Percentiles rank a stretch among this genome's conserved stretches.
phyloP scores from a whole-genome alignment of 2,888 invertebrate genomes.

The Diplazon laetatorius region DNA sequence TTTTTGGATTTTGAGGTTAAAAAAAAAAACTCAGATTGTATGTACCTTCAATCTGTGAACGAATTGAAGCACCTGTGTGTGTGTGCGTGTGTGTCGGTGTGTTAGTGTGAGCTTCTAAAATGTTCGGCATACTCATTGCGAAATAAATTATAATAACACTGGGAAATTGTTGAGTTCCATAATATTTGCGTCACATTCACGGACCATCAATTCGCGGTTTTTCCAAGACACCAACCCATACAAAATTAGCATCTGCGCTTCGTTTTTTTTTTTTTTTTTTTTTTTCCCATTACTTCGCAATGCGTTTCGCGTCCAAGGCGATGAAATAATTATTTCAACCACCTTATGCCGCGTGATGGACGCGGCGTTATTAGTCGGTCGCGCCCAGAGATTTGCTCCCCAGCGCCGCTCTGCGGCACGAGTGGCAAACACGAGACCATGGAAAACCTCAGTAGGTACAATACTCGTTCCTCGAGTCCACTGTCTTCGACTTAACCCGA shows the following conservation, averaged over 20 bases:
- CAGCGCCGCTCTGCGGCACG: conserved; percentile 7
- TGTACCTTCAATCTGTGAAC: neutral
- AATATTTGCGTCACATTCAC: conserved; percentile 16
- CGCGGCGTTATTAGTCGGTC: conserved; percentile 45
- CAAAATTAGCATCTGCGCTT: conserved; percentile 47
- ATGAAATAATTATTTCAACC: conserved; percentile 56
- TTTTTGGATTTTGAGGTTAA: neutral
- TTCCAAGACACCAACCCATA: conserved; percentile 33
- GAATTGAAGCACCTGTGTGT: neutral
- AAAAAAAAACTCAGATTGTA: neutral
- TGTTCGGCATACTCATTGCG: conserved; percentile 4
- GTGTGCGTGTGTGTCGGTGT: neutral
- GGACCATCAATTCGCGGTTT: conserved; percentile 24
- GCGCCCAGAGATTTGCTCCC: conserved; percentile 33
- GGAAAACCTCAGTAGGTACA: conserved; percentile 54
- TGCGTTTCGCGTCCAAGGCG: conserved; percentile 35
- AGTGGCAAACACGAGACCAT: conserved; percentile 24
- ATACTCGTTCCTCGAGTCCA: no score
- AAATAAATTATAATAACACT: conserved; percentile 5
- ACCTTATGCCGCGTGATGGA: conserved; percentile 29
- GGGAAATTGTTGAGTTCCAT: neutral
- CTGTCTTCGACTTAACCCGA: no score
- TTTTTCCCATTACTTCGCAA: conserved; percentile 57
- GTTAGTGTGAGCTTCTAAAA: neutral
- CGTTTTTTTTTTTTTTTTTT: no score